Evolutionary conservation across 2,888 invertebrate species (phyloP).

Genomic region (Gortyna flavago): DNA sequence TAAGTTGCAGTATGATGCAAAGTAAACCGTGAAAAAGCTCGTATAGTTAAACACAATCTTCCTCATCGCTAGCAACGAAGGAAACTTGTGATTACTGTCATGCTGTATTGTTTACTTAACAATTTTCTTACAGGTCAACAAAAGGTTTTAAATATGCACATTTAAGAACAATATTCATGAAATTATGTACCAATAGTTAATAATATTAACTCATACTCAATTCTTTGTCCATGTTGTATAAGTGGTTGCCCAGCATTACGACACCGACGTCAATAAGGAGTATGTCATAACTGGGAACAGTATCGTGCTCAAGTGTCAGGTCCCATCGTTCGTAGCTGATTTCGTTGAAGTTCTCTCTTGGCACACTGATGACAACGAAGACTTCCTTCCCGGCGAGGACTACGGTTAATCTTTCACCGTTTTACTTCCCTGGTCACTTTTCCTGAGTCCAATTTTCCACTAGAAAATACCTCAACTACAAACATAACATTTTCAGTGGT

Average conservation of each 20-base stretch:
- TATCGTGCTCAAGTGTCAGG: constrained; percentile 94
- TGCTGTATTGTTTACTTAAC: constrained; percentile 34
- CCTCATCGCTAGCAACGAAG: background rate
- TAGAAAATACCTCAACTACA: constrained; percentile 26
- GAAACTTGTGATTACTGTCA: background rate
- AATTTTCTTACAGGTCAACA: constrained; percentile 37
- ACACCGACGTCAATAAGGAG: constrained; percentile 95
- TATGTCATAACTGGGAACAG: constrained; percentile 95
- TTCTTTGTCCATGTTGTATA: constrained; percentile 62
- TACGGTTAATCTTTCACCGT: constrained; percentile 87
- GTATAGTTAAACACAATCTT: background rate
- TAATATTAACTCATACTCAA: constrained; percentile 5
- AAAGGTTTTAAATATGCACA: constrained; percentile 11
- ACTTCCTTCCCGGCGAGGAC: constrained; percentile 91
- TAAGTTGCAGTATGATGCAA: background rate
- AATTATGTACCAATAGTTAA: background rate
- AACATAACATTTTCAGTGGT: constrained; percentile 91
- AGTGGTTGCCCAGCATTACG: constrained; percentile 95
- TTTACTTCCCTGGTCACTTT: constrained; percentile 51
- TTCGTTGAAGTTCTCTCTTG: constrained; percentile 95
- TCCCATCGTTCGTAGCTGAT: constrained; percentile 96
- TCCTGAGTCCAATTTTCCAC: constrained; percentile 53
- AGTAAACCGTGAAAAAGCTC: constrained; percentile 31
- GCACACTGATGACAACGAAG: constrained; percentile 94
- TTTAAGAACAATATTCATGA: constrained; percentile 5